phyloP scores from a whole-genome alignment of 2,888 invertebrate genomes.

The Ptychoptera albimana region DNA sequence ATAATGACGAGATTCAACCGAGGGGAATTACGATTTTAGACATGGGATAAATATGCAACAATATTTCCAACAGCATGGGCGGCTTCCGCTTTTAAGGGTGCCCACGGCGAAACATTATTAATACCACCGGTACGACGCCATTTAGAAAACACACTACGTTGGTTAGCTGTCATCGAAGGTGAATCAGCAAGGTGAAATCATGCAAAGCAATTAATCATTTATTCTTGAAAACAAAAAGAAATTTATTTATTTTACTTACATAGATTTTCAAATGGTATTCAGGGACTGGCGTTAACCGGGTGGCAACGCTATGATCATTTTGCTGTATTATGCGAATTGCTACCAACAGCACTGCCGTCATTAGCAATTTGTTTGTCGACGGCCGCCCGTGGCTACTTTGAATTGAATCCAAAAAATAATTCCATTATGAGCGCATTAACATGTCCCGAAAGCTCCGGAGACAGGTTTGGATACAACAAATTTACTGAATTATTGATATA shows the following conservation, averaged over 20 bases:
- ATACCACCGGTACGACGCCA: constrained; percentile 50
- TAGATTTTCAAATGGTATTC: constrained; percentile 25
- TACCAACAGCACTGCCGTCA: constrained; percentile 49
- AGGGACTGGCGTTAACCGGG: constrained; percentile 27
- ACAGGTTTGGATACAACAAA: constrained; percentile 12
- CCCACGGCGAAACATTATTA: constrained; percentile 52
- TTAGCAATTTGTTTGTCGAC: constrained; percentile 43
- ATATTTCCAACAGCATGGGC: constrained; percentile 55
- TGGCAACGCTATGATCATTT: constrained; percentile 49
- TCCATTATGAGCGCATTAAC: constrained; percentile 34
- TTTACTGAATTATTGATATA: neutral
- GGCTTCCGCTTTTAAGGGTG: constrained; percentile 61
- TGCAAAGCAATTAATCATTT: constrained; percentile 1
- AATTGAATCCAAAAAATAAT: constrained; percentile 33
- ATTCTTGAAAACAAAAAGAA: neutral
- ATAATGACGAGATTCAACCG: no score
- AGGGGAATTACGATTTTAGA: constrained; percentile 15
- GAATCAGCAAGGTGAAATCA: constrained; percentile 37
- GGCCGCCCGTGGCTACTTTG: constrained; percentile 42
- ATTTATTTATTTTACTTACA: no score
- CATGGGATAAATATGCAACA: constrained; percentile 51
- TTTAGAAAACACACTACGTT: constrained; percentile 51
- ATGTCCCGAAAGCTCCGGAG: constrained; percentile 30
- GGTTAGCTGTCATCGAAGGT: constrained; percentile 48
- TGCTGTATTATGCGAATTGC: constrained; percentile 47